A percentile compares a stretch with the other conserved stretches of the same genome.
Evolutionary conservation across 2,797 vertebrate genomes (phyloP).

Genomic region (Vipera ursinii): DNA sequence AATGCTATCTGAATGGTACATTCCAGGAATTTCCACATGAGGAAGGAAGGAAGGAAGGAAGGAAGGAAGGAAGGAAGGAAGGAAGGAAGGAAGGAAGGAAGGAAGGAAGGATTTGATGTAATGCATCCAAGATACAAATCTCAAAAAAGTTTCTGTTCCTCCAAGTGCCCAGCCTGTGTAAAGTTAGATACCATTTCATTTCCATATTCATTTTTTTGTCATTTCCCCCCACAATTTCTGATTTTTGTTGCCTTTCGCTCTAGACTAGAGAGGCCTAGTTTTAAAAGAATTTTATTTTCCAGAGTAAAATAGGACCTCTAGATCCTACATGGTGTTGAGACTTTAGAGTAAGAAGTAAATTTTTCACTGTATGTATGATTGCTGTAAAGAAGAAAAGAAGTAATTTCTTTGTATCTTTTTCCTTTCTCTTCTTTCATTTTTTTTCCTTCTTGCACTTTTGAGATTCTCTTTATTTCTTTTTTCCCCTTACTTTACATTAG

Average conservation of each 20-base stretch:
- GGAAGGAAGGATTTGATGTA: background rate
- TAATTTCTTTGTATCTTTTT: background rate
- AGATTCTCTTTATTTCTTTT: background rate
- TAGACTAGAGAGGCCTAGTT: background rate
- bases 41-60: background rate
- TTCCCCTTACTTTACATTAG: background rate
- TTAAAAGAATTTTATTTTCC: background rate
- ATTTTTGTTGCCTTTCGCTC: background rate
- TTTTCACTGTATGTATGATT: background rate
- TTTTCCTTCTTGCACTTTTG: background rate
- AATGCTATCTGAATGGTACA: background rate
- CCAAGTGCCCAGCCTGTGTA: background rate
- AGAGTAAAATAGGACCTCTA: background rate
- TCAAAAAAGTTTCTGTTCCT: background rate
- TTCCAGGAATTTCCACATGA: background rate
- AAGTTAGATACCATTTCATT: background rate
- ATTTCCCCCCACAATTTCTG: background rate
- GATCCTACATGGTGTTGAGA: background rate
- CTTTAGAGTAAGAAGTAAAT: constrained; percentile 6
- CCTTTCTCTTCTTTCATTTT: background rate
- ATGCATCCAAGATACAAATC: background rate
- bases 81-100: too few species aligned
- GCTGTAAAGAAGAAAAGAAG: background rate
- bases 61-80: background rate
- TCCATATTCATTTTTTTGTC: background rate